Evolutionary conservation across 2,797 vertebrate genomes (phyloP).

Genomic region (Dicrostonyx torquatus): DNA sequence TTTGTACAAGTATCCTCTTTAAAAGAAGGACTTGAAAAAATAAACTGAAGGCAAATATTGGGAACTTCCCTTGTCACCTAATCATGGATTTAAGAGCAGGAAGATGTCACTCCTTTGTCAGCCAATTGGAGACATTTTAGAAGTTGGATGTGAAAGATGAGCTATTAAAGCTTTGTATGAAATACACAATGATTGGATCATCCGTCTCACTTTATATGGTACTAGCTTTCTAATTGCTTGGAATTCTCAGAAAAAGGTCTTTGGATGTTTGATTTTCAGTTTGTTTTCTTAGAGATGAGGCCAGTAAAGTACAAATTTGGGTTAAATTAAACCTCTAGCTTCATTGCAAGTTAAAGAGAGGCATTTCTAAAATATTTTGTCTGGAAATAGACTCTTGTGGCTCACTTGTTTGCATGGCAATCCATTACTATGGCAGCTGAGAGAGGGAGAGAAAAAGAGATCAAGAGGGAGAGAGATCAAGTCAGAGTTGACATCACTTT

Average conservation of each 20-base stretch:
- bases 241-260: not conserved
- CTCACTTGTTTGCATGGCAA: not conserved
- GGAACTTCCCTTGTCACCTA: not conserved
- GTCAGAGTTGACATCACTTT: not conserved
- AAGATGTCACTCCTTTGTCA: conserved; percentile 20
- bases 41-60: conserved; percentile 57
- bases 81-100: conserved; percentile 1
- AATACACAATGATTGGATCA: conserved; percentile 49
- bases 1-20: not conserved
- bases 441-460: no score
- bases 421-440: not conserved
- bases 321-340: not conserved
- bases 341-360: not conserved
- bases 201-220: conserved; percentile 3
- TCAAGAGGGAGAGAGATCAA: not conserved
- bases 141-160: conserved; percentile 31
- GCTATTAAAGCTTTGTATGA: not conserved
- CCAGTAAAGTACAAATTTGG: conserved; percentile 11
- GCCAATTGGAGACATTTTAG: conserved; percentile 39
- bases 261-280: not conserved
- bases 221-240: conserved; percentile 27
- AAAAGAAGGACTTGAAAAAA: conserved; percentile 53
- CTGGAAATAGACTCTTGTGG: not conserved
- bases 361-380: conserved; percentile 26
- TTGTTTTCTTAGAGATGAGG: not conserved